Percentiles rank a stretch among this genome's conserved stretches.
Evolutionary conservation across 1,140 invertebrate species (phyloP).

Genomic region (Bombus ignitus): DNA sequence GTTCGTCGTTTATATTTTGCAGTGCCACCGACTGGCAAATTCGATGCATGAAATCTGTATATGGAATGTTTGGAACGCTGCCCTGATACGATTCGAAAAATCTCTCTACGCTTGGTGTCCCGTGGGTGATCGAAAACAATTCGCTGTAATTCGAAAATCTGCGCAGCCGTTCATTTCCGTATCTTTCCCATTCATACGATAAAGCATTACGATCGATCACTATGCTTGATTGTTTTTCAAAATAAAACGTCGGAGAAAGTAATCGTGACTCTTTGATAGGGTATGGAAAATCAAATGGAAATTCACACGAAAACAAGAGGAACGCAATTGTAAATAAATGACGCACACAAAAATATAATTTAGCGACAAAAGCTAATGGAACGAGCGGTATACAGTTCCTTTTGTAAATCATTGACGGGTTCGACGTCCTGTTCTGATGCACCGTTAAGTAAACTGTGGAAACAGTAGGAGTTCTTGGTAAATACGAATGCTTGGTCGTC

Average conservation of each 20-base stretch:
- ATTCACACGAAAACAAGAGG: neutral
- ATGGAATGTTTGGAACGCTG: neutral
- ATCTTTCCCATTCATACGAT: neutral
- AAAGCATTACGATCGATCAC: neutral
- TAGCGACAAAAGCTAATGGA: neutral
- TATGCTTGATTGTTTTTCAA: neutral
- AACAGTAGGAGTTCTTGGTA: slow-evolving; percentile 40
- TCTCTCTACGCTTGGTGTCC: neutral
- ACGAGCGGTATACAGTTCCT: neutral
- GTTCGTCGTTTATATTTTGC: neutral
- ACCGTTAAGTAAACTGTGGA: slow-evolving; percentile 35
- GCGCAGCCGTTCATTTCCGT: neutral
- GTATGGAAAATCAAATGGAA: neutral
- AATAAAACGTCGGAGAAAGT: neutral
- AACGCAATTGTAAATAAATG: neutral
- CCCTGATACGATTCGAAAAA: neutral
- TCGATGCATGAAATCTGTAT: neutral
- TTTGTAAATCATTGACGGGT: neutral
- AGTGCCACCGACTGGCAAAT: neutral
- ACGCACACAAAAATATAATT: neutral
- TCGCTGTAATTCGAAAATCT: slow-evolving; percentile 11
- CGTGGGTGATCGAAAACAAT: neutral
- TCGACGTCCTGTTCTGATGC: slow-evolving; percentile 5
- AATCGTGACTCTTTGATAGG: neutral
- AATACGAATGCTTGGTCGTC: slow-evolving; percentile 26